A percentile compares a stretch with the other conserved stretches of the same genome.
Conservation (phyloP, 2,113 vertebrate genomes). For the Pongo pygmaeus region DNA sequence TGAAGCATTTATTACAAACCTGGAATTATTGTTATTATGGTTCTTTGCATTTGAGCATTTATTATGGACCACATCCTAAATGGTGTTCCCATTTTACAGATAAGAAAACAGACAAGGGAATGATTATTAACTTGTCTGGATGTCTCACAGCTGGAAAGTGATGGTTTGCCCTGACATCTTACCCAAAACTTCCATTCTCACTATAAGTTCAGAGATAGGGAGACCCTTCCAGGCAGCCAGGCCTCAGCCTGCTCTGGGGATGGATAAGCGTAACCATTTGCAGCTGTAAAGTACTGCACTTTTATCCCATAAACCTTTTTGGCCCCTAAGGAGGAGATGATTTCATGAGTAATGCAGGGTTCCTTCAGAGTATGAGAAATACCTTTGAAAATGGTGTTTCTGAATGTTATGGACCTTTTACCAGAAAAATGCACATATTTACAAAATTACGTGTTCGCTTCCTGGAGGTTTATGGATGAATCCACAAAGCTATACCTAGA, state of each 20-base stretch:
- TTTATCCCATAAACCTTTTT: not conserved
- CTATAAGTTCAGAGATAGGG: not conserved
- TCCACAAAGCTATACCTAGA: not conserved
- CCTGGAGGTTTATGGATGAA: not conserved
- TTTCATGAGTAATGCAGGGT: not conserved
- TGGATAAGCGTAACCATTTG: not conserved
- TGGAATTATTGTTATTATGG: not conserved
- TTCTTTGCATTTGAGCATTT: not conserved
- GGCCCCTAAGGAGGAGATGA: not conserved
- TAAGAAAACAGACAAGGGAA: not conserved
- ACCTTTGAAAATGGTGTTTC: conserved; percentile 15
- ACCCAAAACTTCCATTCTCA: not conserved
- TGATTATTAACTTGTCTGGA: not conserved
- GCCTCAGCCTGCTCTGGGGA: not conserved
- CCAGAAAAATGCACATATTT: not conserved
- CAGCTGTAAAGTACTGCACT: not conserved
- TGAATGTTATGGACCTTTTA: not conserved
- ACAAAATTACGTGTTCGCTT: not conserved
- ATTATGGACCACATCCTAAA: not conserved
- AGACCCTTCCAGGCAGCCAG: not conserved
- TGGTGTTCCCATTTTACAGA: not conserved
- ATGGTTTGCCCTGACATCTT: not conserved
- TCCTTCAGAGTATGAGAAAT: not conserved
- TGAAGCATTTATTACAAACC: not conserved
- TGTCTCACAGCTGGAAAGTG: not conserved